Percentiles rank a stretch among this genome's conserved stretches.
phyloP scores from a whole-genome alignment of 2,797 vertebrate species.

The Pangasius djambal region DNA sequence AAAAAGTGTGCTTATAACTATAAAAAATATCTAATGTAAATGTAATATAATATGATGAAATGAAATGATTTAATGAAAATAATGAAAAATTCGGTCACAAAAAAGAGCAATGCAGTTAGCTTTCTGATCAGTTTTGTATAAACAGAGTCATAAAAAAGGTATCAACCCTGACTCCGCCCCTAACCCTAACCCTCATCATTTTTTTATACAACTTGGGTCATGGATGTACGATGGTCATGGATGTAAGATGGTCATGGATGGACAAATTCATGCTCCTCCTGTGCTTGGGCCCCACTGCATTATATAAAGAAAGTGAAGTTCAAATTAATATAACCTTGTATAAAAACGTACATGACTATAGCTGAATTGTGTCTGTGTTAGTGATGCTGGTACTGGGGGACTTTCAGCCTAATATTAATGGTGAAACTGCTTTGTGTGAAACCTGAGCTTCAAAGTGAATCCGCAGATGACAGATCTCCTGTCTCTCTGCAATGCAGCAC shows the following conservation, averaged over 20 bases:
- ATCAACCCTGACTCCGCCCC: not conserved
- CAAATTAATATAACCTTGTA: not conserved
- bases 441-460: constrained; percentile 27
- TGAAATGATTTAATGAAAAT: not conserved
- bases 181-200: not conserved
- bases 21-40: not conserved
- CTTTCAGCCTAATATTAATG: not conserved
- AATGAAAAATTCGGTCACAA: not conserved
- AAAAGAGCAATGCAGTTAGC: not conserved
- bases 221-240: too few species aligned
- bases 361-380: not conserved
- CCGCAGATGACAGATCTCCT: not conserved
- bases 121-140: not conserved
- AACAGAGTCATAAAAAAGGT: not conserved
- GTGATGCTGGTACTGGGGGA: not conserved
- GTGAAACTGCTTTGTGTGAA: constrained; percentile 7
- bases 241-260: not conserved
- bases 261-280: not conserved
- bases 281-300: too few species aligned
- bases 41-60: not conserved
- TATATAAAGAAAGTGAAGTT: not conserved
- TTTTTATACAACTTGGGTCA: not conserved
- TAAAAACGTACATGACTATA: not conserved
- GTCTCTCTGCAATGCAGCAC: constrained; percentile 29
- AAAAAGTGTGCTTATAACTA: not conserved